phyloP scores from a whole-genome alignment of 2,797 vertebrate genomes.

The Notoglanidium macrostoma region DNA sequence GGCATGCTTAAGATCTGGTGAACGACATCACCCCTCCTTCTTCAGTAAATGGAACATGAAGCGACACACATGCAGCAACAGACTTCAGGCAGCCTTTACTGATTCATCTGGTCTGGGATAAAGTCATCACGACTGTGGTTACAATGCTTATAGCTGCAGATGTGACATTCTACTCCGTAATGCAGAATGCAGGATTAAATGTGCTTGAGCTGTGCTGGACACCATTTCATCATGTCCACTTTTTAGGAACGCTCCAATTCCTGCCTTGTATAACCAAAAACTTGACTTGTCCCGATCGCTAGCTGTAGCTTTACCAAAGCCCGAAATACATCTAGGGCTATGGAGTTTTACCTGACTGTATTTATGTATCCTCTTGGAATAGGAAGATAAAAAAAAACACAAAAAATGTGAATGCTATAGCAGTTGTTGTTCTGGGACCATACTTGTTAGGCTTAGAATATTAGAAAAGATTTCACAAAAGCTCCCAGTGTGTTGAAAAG shows the following conservation, averaged over 20 bases:
- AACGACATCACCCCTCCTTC: neutral
- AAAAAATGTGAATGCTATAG: neutral
- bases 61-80: neutral
- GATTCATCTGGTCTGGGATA: neutral
- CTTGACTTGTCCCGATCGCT: neutral
- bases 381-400: neutral
- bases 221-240: neutral
- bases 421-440: neutral
- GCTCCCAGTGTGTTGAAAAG: neutral
- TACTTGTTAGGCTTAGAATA: neutral
- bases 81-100: conserved; percentile 15
- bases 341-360: neutral
- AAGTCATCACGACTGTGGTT: conserved; percentile 17
- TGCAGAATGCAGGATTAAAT: neutral
- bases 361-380: neutral
- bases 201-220: neutral
- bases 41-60: conserved; percentile 11
- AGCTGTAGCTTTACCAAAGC: neutral
- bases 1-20: conserved; percentile 12
- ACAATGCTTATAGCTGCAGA: neutral
- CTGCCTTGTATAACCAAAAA: neutral
- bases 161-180: neutral
- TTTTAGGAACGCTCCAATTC: neutral
- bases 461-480: neutral
- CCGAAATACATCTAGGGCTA: neutral